Percentiles rank a stretch among this genome's conserved stretches.
Conservation (phyloP, 2,113 vertebrate genomes). For the Noctilio leporinus region DNA sequence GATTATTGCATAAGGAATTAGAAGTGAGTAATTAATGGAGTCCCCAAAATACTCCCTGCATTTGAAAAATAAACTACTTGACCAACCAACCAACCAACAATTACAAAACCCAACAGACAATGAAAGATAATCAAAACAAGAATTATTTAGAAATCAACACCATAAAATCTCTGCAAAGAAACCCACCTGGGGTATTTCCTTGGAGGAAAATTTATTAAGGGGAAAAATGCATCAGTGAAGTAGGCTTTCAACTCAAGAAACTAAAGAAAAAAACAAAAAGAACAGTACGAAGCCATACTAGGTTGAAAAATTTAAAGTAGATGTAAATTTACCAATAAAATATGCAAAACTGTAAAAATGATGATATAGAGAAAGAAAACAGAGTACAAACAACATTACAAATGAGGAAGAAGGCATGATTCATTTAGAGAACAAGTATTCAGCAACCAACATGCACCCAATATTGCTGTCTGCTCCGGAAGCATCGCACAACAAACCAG, state of each 20-base stretch:
- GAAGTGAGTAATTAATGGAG: not conserved
- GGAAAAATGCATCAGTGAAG: not conserved
- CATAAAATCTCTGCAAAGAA: not conserved
- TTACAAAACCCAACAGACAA: not conserved
- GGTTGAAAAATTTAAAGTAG: not conserved
- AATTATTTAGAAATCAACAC: not conserved
- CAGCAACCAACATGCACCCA: not conserved
- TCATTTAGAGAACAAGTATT: not conserved
- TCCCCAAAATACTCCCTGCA: not conserved
- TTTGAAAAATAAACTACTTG: not conserved
- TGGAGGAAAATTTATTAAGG: not conserved
- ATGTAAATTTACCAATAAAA: not conserved
- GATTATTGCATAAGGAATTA: not conserved
- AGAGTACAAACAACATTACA: not conserved
- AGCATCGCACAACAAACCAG: not conserved
- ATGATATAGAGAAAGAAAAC: not conserved
- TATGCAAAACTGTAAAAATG: not conserved
- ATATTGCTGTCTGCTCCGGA: not conserved
- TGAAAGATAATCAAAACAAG: not conserved
- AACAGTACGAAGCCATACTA: not conserved
- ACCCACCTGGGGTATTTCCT: not conserved
- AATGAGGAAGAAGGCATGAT: not conserved
- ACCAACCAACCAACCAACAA: not conserved
- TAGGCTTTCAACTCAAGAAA: not conserved
- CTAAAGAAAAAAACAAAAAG: not conserved